Base-by-base conservation (phyloP, 2,797 vertebrate genomes). In the Xenops minutus region DNA sequence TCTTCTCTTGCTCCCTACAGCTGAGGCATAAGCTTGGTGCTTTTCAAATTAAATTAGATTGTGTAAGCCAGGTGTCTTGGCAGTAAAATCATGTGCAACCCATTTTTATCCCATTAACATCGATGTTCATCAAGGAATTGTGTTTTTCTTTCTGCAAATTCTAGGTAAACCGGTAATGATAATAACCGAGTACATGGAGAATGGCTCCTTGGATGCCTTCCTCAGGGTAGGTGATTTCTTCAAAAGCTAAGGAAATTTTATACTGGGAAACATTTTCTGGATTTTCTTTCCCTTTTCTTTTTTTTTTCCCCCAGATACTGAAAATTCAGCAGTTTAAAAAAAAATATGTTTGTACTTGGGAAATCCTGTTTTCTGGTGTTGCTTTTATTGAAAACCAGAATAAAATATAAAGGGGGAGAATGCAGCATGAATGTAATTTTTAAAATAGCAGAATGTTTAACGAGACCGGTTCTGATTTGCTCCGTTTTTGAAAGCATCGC, bases 151-250 rank as follows among this genome's bases (percentile, higher is more conserved):
- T 98, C 75, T 95, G 81, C 48, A n/a, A 98, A 93, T 92, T 98
- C 85, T 98, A 99, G 99, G 99, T 98, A 99, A 99, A 97, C 99
- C 99, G 19, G 99, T 99, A 97, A 99, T 99, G 99, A 99, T 99
- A 98, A 99, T 99, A 98, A 99, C 99, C 4, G 99, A 99, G 97
- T 99, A 99, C 98, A 99, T 99, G 99, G 99, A 99, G 96, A 99
- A 99, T 39, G 99, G 99, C 83, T 99, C 99, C 36, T 98, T 99
- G 98, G 99, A 99, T 97, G 98, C 99, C 76, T 99, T 99, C 98
- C 98, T 99, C 96, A 98, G 99, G 99, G 99, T 99, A 98, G 93
- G 99, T 99, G 96, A 95, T 96, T 92, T 77, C 71, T 96, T 95
- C 87, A 48, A 89, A 96, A 96, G 69, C 34, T 85, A 82, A 88